Conservation (phyloP, 2,113 vertebrate species). For the Phaetusa simplex region DNA sequence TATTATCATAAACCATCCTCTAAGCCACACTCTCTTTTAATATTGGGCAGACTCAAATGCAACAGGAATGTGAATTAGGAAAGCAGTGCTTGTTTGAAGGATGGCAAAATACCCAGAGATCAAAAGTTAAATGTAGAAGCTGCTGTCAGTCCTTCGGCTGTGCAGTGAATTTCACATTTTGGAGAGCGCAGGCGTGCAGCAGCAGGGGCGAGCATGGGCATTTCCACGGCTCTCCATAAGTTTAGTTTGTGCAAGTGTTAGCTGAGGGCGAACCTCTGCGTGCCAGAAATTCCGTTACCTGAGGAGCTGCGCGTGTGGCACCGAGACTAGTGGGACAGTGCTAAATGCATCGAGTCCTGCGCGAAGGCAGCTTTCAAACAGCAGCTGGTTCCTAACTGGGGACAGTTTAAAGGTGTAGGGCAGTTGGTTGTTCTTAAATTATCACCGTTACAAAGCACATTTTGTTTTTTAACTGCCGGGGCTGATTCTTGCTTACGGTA, state of each 20-base stretch:
- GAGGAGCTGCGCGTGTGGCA: neutral
- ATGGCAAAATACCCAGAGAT: neutral
- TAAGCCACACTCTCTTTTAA: neutral
- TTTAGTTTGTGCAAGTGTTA: neutral
- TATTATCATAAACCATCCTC: neutral
- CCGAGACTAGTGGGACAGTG: neutral
- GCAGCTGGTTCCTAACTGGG: neutral
- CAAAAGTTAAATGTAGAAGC: conserved; percentile 39
- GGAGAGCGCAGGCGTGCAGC: neutral
- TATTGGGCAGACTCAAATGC: neutral
- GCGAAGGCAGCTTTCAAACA: neutral
- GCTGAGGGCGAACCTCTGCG: neutral
- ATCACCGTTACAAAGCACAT: neutral
- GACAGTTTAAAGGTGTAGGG: neutral
- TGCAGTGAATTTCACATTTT: conserved; percentile 19
- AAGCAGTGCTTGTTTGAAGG: neutral
- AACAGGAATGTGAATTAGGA: neutral
- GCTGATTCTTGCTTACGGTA: neutral
- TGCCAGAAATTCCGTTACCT: neutral
- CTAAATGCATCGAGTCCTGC: neutral
- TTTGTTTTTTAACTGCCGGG: neutral
- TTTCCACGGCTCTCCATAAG: neutral
- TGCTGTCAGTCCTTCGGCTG: neutral
- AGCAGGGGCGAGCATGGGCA: neutral
- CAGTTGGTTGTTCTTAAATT: neutral